Percentiles rank a stretch among this genome's conserved stretches.
Evolutionary conservation across 2,113 vertebrate genomes (phyloP).

Genomic region (Ceratotherium simum): DNA sequence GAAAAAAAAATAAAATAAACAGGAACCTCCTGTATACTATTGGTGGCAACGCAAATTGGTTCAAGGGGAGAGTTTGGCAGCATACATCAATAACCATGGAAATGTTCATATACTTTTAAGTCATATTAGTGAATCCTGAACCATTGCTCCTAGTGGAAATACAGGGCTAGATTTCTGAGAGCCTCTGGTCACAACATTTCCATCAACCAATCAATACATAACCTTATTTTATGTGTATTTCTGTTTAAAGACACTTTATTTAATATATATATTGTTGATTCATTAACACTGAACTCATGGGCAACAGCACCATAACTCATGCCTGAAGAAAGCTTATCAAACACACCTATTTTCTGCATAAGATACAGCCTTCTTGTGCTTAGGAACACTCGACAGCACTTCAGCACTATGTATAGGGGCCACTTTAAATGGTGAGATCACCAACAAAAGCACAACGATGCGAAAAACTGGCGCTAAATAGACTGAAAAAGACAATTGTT

Average conservation of each 20-base stretch:
- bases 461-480: background rate
- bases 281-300: background rate
- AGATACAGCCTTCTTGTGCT: background rate
- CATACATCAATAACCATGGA: background rate
- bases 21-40: background rate
- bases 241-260: background rate
- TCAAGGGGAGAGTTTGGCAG: background rate
- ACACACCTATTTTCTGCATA: background rate
- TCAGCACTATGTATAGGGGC: background rate
- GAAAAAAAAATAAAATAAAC: too few species aligned
- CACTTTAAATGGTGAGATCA: background rate
- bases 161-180: background rate
- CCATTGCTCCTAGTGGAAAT: background rate
- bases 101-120: background rate
- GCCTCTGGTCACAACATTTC: background rate
- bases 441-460: background rate
- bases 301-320: background rate
- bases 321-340: background rate
- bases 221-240: background rate
- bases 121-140: background rate
- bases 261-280: background rate
- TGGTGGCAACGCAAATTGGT: background rate
- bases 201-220: background rate
- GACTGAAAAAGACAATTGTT: background rate
- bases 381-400: background rate